phyloP scores from a whole-genome alignment of 2,888 invertebrate genomes.

The Platycnemis pennipes region DNA sequence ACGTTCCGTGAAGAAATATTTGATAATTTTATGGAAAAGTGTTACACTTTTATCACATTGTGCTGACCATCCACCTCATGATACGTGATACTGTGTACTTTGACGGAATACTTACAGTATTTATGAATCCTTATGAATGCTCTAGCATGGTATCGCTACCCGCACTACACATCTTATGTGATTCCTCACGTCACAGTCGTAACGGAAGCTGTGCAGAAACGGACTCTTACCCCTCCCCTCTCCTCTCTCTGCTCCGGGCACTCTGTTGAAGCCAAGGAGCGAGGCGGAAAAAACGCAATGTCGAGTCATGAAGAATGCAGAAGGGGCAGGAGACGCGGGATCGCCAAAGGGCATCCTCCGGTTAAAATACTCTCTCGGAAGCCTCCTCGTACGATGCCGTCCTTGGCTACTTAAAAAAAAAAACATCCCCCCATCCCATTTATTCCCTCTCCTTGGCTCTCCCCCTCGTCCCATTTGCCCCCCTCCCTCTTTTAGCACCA shows the following conservation, averaged over 20 bases:
- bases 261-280: background rate
- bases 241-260: background rate
- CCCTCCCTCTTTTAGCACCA: background rate
- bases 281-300: background rate
- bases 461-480: background rate
- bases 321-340: background rate
- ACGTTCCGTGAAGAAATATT: too few relatives aligned
- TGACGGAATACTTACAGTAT: too few relatives aligned
- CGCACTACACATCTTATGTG: background rate
- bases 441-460: background rate
- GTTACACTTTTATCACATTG: too few relatives aligned
- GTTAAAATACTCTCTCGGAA: constrained; percentile 20
- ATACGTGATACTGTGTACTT: too few relatives aligned
- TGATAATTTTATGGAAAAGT: too few relatives aligned
- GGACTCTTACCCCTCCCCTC: background rate
- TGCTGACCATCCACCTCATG: too few relatives aligned
- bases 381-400: background rate
- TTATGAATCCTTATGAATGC: too few relatives aligned
- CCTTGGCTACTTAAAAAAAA: constrained; percentile 5
- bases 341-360: background rate
- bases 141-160: background rate
- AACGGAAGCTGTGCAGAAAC: background rate
- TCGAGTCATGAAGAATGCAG: constrained; percentile 9
- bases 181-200: background rate
- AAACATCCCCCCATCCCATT: background rate